phyloP scores from a whole-genome alignment of 2,797 vertebrate genomes.

The Acanthopagrus latus region DNA sequence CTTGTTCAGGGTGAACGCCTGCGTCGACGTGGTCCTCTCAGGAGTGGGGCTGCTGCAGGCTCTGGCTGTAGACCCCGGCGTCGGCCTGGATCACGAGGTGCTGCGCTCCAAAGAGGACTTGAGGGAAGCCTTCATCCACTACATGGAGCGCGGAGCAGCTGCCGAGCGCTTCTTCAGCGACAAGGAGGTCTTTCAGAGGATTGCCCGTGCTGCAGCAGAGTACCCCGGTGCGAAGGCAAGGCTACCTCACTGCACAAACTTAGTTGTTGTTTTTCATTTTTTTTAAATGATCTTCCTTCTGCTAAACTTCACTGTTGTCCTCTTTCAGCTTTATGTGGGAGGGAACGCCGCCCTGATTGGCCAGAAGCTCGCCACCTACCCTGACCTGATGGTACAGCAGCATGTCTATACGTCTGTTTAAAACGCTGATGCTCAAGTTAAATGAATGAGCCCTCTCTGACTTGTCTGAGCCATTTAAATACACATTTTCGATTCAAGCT shows the following conservation, averaged over 20 bases:
- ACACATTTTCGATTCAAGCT: no score
- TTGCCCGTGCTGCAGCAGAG: constrained; percentile 89
- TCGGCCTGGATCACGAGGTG: constrained; percentile 88
- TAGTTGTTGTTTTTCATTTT: not conserved
- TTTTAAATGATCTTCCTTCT: not conserved
- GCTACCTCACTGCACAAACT: not conserved
- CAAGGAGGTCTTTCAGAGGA: constrained; percentile 86
- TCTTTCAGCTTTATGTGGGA: constrained; percentile 94
- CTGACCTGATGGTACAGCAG: constrained; percentile 89
- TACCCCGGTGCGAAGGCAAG: constrained; percentile 92
- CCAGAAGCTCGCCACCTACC: constrained; percentile 93
- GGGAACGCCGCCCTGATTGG: constrained; percentile 99
- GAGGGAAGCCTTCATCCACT: constrained; percentile 91
- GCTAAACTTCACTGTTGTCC: constrained; percentile 5
- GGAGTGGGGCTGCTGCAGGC: constrained; percentile 94
- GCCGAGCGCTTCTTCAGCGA: constrained; percentile 97
- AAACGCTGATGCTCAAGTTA: not conserved
- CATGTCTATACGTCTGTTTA: not conserved
- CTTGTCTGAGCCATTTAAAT: not conserved
- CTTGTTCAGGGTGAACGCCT: constrained; percentile 91
- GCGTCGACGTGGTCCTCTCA: constrained; percentile 95
- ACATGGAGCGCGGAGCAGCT: constrained; percentile 93
- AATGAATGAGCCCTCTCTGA: not conserved
- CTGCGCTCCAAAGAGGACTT: constrained; percentile 89
- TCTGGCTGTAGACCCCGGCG: constrained; percentile 88